A percentile compares a stretch with the other conserved stretches of the same genome.
These are phyloP conservation scores for Elymnias hypermnestra DNA, from an alignment of 1,140 invertebrate species.

Conservation along the genomic window DNA sequence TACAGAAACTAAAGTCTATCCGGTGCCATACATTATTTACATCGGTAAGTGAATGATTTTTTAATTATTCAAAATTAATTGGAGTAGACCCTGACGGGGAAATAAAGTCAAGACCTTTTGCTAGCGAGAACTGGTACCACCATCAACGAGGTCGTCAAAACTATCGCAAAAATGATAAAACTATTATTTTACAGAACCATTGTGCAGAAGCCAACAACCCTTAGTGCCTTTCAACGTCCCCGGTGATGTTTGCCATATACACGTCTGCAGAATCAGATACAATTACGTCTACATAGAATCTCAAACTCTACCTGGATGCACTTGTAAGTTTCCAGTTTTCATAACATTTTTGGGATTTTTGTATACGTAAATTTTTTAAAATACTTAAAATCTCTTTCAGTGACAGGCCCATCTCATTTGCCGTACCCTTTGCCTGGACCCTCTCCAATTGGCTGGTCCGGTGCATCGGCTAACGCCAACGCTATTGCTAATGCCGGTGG, in stretches of 20 bases:
- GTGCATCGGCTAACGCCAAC: conserved; percentile 10
- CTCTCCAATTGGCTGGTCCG: conserved; percentile 2
- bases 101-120: no score
- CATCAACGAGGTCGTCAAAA: no score
- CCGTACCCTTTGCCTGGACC: no score
- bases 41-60: conserved; percentile 33
- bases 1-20: conserved; percentile 37
- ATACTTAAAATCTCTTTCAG: neutral
- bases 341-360: no score
- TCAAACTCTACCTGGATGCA: conserved; percentile 1
- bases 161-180: no score
- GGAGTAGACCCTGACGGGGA: no score
- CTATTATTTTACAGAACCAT: conserved; percentile 27
- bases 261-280: conserved; percentile 49
- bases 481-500: conserved; percentile 13
- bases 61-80: neutral
- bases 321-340: neutral
- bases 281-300: conserved; percentile 44
- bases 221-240: conserved; percentile 36
- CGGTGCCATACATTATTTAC: conserved; percentile 44
- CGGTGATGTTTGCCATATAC: conserved; percentile 27
- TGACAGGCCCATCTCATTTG: neutral
- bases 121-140: no score
- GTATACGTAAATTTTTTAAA: no score
- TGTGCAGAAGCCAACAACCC: conserved; percentile 38